Evolutionary conservation across 2,113 vertebrate genomes (phyloP).

Genomic region (Triplophysa tibetana): DNA sequence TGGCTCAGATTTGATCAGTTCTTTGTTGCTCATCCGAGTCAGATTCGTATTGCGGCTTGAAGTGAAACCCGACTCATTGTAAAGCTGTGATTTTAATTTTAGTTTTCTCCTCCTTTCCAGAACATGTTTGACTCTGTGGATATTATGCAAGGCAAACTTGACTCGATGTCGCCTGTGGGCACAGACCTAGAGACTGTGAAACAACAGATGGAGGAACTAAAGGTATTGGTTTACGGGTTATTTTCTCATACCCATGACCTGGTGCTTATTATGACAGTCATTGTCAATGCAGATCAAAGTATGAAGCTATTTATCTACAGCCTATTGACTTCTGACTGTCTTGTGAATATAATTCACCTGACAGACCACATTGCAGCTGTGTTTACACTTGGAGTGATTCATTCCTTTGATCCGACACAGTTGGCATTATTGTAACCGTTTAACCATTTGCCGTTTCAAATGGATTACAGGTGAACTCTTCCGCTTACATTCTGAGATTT

Average conservation of each 20-base stretch:
- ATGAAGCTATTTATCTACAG: constrained; percentile 25
- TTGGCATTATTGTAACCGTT: constrained; percentile 24
- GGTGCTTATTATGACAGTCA: neutral
- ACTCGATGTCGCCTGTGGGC: constrained; percentile 93
- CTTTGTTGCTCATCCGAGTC: constrained; percentile 1
- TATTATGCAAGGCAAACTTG: constrained; percentile 90
- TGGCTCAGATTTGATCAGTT: neutral
- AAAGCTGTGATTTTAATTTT: constrained; percentile 2
- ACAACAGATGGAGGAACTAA: constrained; percentile 95
- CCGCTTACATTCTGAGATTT: neutral
- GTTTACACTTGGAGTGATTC: constrained; percentile 49
- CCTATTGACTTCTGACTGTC: constrained; percentile 29
- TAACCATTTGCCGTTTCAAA: neutral
- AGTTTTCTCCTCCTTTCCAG: constrained; percentile 66
- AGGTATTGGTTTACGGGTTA: constrained; percentile 75
- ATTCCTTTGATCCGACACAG: constrained; percentile 29
- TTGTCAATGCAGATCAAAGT: constrained; percentile 36
- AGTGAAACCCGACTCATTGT: constrained; percentile 53
- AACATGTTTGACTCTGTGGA: constrained; percentile 98
- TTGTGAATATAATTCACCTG: constrained; percentile 25
- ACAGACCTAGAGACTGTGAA: constrained; percentile 98
- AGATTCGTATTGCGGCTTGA: constrained; percentile 1
- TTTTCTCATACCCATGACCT: neutral
- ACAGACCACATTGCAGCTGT: constrained; percentile 56
- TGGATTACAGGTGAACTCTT: neutral